These are phyloP conservation scores for Ceryle rudis DNA, from an alignment of 2,797 vertebrate genomes.

Conservation along the genomic window DNA sequence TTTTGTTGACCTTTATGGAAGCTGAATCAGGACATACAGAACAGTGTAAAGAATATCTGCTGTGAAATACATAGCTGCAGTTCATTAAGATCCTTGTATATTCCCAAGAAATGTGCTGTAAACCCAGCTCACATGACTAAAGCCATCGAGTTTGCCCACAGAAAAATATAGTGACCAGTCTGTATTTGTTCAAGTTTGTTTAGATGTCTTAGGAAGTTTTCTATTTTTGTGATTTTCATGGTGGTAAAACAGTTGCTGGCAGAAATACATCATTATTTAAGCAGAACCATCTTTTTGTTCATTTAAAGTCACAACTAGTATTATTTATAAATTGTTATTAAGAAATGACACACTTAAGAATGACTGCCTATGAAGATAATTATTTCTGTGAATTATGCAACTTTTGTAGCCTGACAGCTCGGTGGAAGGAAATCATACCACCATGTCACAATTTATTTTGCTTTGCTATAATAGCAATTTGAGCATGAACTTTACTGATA, in stretches of 20 bases:
- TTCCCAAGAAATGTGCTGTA: background rate
- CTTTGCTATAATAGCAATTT: background rate
- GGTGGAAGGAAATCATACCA: background rate
- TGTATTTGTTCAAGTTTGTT: background rate
- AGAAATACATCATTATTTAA: background rate
- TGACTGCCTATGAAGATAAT: background rate
- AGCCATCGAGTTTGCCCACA: background rate
- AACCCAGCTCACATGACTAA: background rate
- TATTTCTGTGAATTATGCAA: background rate
- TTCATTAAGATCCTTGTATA: background rate
- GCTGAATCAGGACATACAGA: background rate
- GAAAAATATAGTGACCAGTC: background rate
- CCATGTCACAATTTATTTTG: background rate
- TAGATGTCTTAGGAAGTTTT: background rate
- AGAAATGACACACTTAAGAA: background rate
- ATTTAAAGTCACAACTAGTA: background rate
- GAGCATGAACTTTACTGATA: background rate
- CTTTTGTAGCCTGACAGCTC: background rate
- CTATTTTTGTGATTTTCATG: background rate
- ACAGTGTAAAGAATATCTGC: background rate
- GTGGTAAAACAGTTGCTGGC: background rate
- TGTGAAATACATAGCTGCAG: background rate
- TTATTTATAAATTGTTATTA: slow-evolving; percentile 2
- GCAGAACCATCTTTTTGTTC: background rate
- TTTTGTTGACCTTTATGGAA: background rate